Evolutionary conservation across 2,888 invertebrate genomes (phyloP), one percentile per base, ranked within the genome.

Genomic region (Parapristionchus giblindavisi): DNA sequence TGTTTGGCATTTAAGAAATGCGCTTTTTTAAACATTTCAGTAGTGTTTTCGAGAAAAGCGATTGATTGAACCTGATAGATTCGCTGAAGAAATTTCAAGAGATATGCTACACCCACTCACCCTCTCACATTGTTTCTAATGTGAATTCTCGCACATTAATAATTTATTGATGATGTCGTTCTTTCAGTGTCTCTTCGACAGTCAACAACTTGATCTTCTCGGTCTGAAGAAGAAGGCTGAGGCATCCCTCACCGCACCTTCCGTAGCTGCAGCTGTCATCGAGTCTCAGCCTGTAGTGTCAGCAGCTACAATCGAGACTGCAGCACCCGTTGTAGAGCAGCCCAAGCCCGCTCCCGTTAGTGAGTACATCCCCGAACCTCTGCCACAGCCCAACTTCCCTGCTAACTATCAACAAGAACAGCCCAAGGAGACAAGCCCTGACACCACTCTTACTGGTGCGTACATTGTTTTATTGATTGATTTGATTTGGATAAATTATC

Each of bases 251-350:
- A 17, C 61, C 24, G 61, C 61, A 24, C 61, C 61, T 2, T 24
- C 61, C 48, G 65, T 32, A 8, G n/a, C 48, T 21, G 48, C 48
- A 48, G 14, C 48, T 48, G 48, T 48, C 29, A 48, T 21, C 11
- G 48, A 48, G 48, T 40, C 36, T 27, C 5, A 11, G 11, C 14
- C 61, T 17, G 61, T 40, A 24, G 38, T 40, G 1, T 24, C 61
- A 29, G 65, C 27, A 8, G n/a, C 48, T 21, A 21, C 48, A 48
- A 11, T 21, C 21, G 48, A 29, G 21, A 48, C 48, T 17, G 65
- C 65, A 66, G 65, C 48, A 66, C 65, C 65, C 48, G 65, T 32
- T 48, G 65, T 21, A 6, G 65, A 66, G 65, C 29, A 66, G 65
- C n/a, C 61, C 21, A 60, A 21, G 36, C 43, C 14, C 43, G n/a